Evolutionary conservation across 1,140 invertebrate species (phyloP), one percentile per base, ranked within the genome.

Genomic region (Harlomillsia oculata): DNA sequence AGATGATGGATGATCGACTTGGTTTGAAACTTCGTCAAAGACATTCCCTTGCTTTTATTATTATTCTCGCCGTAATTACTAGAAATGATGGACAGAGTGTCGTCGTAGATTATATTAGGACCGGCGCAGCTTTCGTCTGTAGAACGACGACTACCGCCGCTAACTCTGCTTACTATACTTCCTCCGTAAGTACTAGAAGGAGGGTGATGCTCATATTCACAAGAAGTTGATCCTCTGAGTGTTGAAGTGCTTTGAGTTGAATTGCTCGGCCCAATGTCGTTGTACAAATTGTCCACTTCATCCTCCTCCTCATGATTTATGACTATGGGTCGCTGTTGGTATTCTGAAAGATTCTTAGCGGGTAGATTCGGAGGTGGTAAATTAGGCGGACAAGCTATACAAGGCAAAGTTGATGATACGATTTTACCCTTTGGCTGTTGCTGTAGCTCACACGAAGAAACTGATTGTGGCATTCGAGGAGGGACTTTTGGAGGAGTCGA

Each of bases 251-350:
- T n/a, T n/a, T n/a, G n/a, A n/a, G n/a, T n/a, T n/a, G n/a, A n/a
- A 51, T 26, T 41, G 32, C 43, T 30, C 20, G 36, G 32, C 14
- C 39, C 56, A 32, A 64, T 53, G 39, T 59, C 54, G 30, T 60
- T 68, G 20, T 53, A 57, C 25, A 61, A 49, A 39, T 59, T 67
- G 8, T 62, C 60, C 11, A 60, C 54, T 9, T 45, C 21, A 23
- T 52, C 32, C 11, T 52, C 37, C 30, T 58, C 23, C 28, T 41
- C 52, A 11, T 30, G 26, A 36, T 54, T 50, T 37, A 39, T 36
- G 5, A 48, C 45, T 6, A 48, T 18, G 20, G 55, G 53, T 43
- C 51, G 37, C 1, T 60, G 37, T 29, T 45, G 39, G 48, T 44
- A 55, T 26, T 48, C 52, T 0, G 55, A 57, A n/a, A 57, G 48